phyloP scores from a whole-genome alignment of 1,140 invertebrate genomes.

The Antheraea pernyi region DNA sequence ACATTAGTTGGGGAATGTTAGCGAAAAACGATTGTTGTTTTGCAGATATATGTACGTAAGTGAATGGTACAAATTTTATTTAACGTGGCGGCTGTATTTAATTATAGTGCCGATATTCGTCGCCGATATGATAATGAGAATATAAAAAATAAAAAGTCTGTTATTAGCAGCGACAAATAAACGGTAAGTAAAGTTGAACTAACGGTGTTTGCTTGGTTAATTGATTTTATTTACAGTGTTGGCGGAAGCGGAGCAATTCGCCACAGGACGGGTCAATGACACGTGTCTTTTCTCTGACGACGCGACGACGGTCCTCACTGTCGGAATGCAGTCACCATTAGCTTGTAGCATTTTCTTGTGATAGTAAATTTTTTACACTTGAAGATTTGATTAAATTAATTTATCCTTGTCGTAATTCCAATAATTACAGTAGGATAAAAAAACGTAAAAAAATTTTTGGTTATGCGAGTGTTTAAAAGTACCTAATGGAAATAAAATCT shows the following conservation, averaged over 20 bases:
- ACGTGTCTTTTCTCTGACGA: slow-evolving; percentile 45
- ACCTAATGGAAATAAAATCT: neutral
- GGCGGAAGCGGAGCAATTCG: slow-evolving; percentile 63
- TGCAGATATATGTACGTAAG: neutral
- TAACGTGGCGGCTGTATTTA: neutral
- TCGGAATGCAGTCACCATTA: slow-evolving; percentile 57
- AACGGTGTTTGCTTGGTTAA: slow-evolving; percentile 30
- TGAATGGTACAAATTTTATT: neutral
- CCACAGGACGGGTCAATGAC: slow-evolving; percentile 66
- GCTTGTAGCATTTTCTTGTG: slow-evolving; percentile 40
- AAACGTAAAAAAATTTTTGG: no score
- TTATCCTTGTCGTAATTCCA: neutral
- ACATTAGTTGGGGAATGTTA: slow-evolving; percentile 30
- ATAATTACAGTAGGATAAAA: neutral
- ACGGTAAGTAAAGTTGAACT: slow-evolving; percentile 5
- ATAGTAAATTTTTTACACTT: slow-evolving; percentile 20
- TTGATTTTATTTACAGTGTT: slow-evolving; percentile 64
- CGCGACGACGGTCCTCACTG: slow-evolving; percentile 38
- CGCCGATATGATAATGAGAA: slow-evolving; percentile 5
- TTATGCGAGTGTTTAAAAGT: neutral
- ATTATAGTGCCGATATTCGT: neutral
- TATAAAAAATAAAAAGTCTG: neutral
- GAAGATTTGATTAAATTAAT: slow-evolving; percentile 3
- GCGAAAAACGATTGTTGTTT: neutral
- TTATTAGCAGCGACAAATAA: neutral